Base-by-base conservation (phyloP, 2,888 invertebrate species). In the Chironomus riparius region DNA sequence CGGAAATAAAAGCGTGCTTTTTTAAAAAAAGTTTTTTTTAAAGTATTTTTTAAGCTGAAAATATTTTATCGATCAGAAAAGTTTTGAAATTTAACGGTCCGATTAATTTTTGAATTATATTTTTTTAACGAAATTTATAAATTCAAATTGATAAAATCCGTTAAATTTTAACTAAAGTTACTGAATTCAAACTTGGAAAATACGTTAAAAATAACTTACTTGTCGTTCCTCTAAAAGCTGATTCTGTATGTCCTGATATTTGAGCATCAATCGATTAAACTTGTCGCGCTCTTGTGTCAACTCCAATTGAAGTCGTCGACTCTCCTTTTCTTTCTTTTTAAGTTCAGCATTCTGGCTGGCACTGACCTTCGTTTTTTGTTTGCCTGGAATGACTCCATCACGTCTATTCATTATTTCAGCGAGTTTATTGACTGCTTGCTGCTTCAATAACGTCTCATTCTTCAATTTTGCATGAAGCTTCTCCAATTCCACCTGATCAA, bases 371-470 rank as follows among this genome's bases (percentile, higher is more conserved):
- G 89, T 91, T 13, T 74, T 74, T 6, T 74, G 74, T 85, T 93
- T 91, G 76, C 91, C 89, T 47, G 89, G 88, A 78, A 82, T 79
- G 78, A 83, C 82, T 71, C 83, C 82, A 81, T 92, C 92, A 82
- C 93, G 95, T 81, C 97, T 90, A 83, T 97, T 96, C 93, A 98
- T 93, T 77, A 98, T 94, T 85, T 98, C 97, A 4, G 97, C 96
- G 78, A 99, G 87, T 83, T 98, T 99, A 85, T 97, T 96, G 78
- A 98, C 96, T 72, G 98, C 98, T 85, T 97, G 94, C 82, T 93
- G 92, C 82, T 95, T 95, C 80, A 95, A 87, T 81, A 96, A 85
- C 82, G 91, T 91, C 85, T 96, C 96, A 22, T 91, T 93, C 83
- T 93, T 91, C 81, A 95, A 87, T 84, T 94, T 94, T 82, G 91